Base-by-base conservation (phyloP, 2,888 invertebrate species). In the Sarcophaga carnaria region DNA sequence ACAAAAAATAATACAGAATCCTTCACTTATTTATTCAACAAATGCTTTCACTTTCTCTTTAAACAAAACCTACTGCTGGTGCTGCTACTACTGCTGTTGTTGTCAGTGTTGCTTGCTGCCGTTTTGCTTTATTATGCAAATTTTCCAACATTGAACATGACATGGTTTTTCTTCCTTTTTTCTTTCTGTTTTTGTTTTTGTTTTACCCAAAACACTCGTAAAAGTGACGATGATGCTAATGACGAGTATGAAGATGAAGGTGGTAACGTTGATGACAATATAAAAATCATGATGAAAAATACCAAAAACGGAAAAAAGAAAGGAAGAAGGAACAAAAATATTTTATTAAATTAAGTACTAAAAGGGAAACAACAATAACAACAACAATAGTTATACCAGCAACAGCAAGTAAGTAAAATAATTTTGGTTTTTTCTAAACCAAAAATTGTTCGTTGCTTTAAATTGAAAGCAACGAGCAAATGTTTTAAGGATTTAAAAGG, bases 111-210 rank as follows among this genome's bases (percentile, higher is more conserved):
- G 37, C 4, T 70, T 59, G 17, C n/a, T 59, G 14, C 59, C 17
- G 17, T 54, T 14, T 27, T 71, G 54, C 20, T 54, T 66, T 76
- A 27, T 76, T 76, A 76, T 76, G 66, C 12, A 76, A 76, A 76
- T 76, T 64, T 66, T 25, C 37, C 14, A 54, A 76, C 66, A 59
- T 76, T 66, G 66, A 76, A 67, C 76, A 76, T 76, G 76, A 66
- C 66, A 66, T 66, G 27, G 27, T 59, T 76, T 54, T 54, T 54
- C 14, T 14, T 54, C 14, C 37, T 37, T 37, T 37, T 37, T 37
- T 37, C 8, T 6, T 37, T 6, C 2, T 37, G 37, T 37, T 37
- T 8, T 37, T 37, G 37, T 37, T 37, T 37, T 64, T 64, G 64
- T 76, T 25, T 25, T 47, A 54, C 22, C 64, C 25, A 54, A 71